Evolutionary conservation across 2,113 vertebrate genomes (phyloP), one percentile per base, ranked within the genome.

Genomic region (Progne subis): DNA sequence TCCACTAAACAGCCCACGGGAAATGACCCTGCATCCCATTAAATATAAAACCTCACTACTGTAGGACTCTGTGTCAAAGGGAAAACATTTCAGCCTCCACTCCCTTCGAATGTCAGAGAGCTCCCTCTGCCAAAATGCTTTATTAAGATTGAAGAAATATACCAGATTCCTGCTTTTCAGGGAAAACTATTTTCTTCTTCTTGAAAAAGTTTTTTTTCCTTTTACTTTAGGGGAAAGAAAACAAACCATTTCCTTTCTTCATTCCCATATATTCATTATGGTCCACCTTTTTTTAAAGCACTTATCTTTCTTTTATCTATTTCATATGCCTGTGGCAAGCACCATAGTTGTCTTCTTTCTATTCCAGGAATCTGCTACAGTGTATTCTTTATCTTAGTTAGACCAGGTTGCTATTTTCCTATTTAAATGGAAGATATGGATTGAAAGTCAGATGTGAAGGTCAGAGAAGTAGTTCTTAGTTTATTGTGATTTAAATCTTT

Each of bases 1-100:
- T 99, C 98, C 98, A 98, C 97, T 98, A 98, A 99, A 99, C 96
- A 97, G 98, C 98, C 98, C 98, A 94, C 77, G 98, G 98, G 98
- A 98, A 98, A 98, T 97, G 98, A 98, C 98, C 98, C 98, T 93
- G 97, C 97, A 97, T 98, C 96, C 96, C 94, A 98, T 98, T 98
- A 98, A 97, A 96, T 82, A 91, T 50, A 94, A 94, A 94, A 97
- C 71, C 95, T 95, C 95, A 82, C 90, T 88, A 70, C 75, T 31
- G 68, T 93, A 93, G 83, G 87, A 95, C 91, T 95, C 43, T 75
- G 49, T 97, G 96, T 97, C 93, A 96, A 97, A 97, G 94, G 96
- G 94, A 97, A 97, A 95, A 94, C 95, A 96, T 94, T 96, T 97
- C 95, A 91, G 94, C 65, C 52, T 93, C 88, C 79, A 26, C 70